Evolutionary conservation across 2,113 vertebrate species (phyloP), one percentile per base, ranked within the genome.

Genomic region (Mystacornis crossleyi): DNA sequence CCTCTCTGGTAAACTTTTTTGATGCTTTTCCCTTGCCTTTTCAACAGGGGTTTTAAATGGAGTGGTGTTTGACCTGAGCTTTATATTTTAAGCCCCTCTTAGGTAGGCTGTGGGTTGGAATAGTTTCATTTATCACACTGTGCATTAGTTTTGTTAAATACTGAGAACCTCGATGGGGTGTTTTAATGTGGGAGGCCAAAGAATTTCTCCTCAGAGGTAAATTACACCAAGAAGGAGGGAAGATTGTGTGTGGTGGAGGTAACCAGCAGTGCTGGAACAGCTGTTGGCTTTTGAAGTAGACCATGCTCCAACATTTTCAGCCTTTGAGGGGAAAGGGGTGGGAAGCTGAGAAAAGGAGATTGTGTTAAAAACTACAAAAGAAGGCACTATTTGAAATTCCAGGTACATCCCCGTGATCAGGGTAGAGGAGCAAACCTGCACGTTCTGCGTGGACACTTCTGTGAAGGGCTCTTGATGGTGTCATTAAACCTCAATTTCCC

Each of bases 131-230:
- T 81, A 50, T 79, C 12, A 1, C 60, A 50, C 9, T 60, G 2
- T 54, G 40, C 40, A 51, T 83, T 83, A 53, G 19, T 81, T 95
- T 54, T 42, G 34, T 66, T 62, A 66, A 88, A 64, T 42, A 31
- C 11, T 77, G 38, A 62, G 62, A 81, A 47, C 42, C 24, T 10
- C 2, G 3, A 17, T 53, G 40, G 18, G 31, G 15, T 75, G 66
- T 95, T 88, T 84, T 81, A 90, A 42, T 11, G 53, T 91, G 62
- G 77, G 62, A 92, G 51, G 48, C 51, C 61, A 75, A 96, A 90
- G 34, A 75, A 88, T 89, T 94, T 60, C 33, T 95, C 38, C 54
- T 92, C 10, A 50, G 48, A 36, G 74, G 71, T 80, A 91, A 90
- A 91, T 93, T 93, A 73, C 61, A 58, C 78, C 82, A 55, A 91